These are phyloP conservation scores for Lagorchestes hirsutus DNA, from an alignment of 2,797 vertebrate species.

Conservation along the genomic window DNA sequence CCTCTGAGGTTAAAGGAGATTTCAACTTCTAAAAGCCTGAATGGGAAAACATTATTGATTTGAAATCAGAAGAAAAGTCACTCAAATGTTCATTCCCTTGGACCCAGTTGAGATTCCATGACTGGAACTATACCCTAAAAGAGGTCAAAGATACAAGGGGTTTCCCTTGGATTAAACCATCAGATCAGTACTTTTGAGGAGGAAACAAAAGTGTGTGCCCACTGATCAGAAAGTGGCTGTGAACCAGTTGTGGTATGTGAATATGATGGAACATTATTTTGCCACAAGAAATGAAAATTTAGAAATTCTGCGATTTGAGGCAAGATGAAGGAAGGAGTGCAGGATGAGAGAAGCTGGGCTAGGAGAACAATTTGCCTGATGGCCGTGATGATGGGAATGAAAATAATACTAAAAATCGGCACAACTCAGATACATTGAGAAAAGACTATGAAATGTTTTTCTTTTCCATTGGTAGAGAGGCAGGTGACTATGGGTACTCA, in stretches of 20 bases:
- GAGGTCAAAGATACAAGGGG: not conserved
- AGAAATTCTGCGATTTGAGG: not conserved
- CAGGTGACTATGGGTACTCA: not conserved
- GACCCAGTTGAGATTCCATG: not conserved
- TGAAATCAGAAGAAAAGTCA: not conserved
- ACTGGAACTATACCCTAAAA: not conserved
- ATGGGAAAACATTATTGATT: conserved; percentile 18
- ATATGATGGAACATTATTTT: not conserved
- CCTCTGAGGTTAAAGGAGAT: conserved; percentile 94
- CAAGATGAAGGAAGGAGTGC: not conserved
- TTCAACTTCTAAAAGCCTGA: conserved; percentile 92
- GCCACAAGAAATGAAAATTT: not conserved
- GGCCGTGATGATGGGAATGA: not conserved
- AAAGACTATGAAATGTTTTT: not conserved
- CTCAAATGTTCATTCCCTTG: not conserved
- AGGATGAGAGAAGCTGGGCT: not conserved
- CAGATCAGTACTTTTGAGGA: not conserved
- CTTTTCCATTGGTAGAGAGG: not conserved
- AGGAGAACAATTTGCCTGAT: not conserved
- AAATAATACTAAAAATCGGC: not conserved
- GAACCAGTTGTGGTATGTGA: not conserved
- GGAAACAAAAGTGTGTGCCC: not conserved
- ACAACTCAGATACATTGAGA: not conserved
- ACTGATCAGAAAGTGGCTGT: not conserved
- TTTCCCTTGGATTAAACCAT: not conserved